Evolutionary conservation across 1,140 invertebrate genomes (phyloP).

Genomic region (Drosophila insularis): DNA sequence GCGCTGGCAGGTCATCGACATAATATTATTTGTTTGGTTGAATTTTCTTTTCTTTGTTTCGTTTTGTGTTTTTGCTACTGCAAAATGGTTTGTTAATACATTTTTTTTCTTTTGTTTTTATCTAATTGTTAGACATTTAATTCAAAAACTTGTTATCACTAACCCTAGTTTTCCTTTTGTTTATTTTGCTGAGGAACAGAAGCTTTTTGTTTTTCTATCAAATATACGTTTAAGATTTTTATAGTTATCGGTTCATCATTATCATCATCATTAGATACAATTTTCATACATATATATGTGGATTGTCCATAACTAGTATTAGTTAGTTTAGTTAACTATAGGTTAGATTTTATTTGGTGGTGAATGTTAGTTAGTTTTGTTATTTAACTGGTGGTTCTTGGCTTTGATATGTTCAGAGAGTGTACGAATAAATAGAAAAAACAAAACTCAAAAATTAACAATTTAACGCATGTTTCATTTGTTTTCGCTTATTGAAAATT

Average conservation of each 20-base stretch:
- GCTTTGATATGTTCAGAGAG: slow-evolving; percentile 52
- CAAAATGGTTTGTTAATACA: slow-evolving; percentile 18
- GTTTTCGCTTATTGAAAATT: slow-evolving; percentile 53
- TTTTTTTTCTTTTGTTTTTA: slow-evolving; percentile 2
- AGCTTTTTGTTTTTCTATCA: slow-evolving; percentile 45
- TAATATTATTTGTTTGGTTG: slow-evolving; percentile 15
- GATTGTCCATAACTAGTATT: slow-evolving; percentile 75
- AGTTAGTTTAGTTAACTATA: slow-evolving; percentile 66
- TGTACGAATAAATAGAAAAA: neutral
- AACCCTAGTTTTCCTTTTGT: slow-evolving; percentile 48
- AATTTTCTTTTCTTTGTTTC: slow-evolving; percentile 17
- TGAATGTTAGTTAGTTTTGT: slow-evolving; percentile 44
- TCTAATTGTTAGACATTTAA: slow-evolving; percentile 26
- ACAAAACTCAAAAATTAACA: neutral
- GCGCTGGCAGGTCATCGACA: slow-evolving; percentile 36
- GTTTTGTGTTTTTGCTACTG: slow-evolving; percentile 29
- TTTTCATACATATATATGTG: slow-evolving; percentile 41
- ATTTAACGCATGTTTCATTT: slow-evolving; percentile 51
- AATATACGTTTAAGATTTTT: slow-evolving; percentile 21
- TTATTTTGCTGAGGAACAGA: slow-evolving; percentile 61
- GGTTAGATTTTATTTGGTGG: slow-evolving; percentile 37
- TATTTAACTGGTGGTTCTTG: slow-evolving; percentile 44
- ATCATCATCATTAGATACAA: slow-evolving; percentile 13
- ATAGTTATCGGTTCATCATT: slow-evolving; percentile 34
- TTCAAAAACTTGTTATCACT: slow-evolving; percentile 50